Conservation (phyloP, 2,113 vertebrate species). For the Pteruthius melanotis region DNA sequence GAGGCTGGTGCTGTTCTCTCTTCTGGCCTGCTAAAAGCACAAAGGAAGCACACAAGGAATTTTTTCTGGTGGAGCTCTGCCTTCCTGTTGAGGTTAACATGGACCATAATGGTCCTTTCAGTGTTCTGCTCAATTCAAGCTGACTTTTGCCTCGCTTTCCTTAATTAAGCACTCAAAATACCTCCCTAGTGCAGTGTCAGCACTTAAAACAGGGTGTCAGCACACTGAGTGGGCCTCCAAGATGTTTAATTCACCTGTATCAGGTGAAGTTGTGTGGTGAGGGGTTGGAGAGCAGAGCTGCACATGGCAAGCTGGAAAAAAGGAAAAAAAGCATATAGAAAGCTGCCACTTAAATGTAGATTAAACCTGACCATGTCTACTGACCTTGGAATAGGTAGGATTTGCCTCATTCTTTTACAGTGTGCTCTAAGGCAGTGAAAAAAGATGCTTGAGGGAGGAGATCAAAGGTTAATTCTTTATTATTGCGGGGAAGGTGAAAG, state of each 20-base stretch:
- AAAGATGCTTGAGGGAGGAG: background rate
- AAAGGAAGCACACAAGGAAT: background rate
- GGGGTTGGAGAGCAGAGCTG: background rate
- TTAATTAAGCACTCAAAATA: background rate
- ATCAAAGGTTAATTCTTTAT: conserved; percentile 44
- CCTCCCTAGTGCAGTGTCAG: background rate
- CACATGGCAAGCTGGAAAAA: background rate
- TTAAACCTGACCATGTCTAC: background rate
- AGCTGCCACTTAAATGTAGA: background rate
- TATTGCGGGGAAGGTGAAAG: background rate
- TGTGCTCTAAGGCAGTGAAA: background rate
- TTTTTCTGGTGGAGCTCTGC: background rate
- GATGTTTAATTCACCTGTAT: background rate
- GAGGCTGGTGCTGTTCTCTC: background rate
- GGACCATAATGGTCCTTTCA: background rate
- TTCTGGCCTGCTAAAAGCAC: background rate
- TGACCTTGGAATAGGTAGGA: background rate
- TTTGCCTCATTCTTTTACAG: background rate
- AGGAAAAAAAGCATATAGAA: too few relatives aligned
- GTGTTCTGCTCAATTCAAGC: background rate
- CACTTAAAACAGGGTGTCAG: background rate
- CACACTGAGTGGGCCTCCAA: background rate
- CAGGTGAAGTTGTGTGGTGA: background rate
- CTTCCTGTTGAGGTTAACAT: background rate
- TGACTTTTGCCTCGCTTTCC: background rate